These are phyloP conservation scores for Temnothorax ravouxi DNA, from an alignment of 2,888 invertebrate species.

Conservation along the genomic window DNA sequence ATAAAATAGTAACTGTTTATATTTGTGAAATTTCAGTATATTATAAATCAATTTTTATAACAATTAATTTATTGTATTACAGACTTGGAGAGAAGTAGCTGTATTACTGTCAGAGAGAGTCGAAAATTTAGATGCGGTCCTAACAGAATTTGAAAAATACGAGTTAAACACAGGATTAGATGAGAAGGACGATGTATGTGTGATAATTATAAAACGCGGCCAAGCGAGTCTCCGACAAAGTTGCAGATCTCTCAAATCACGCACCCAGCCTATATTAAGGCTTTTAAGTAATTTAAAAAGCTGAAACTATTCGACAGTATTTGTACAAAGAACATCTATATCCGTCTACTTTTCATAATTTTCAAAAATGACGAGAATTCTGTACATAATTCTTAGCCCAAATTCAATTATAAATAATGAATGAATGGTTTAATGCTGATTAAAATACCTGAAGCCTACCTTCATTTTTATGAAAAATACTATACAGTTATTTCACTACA, in stretches of 20 bases:
- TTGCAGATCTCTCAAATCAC: constrained; percentile 81
- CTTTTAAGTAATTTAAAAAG: constrained; percentile 82
- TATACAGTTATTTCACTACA: constrained; percentile 26
- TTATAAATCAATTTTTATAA: neutral
- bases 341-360: constrained; percentile 70
- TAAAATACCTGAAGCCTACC: constrained; percentile 41
- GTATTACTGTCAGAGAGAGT: constrained; percentile 79
- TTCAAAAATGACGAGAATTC: constrained; percentile 65
- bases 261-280: constrained; percentile 81
- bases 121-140: constrained; percentile 77
- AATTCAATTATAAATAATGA: constrained; percentile 70
- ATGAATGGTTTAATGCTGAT: constrained; percentile 63
- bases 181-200: constrained; percentile 72
- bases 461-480: constrained; percentile 48
- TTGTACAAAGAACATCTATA: constrained; percentile 79
- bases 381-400: constrained; percentile 75
- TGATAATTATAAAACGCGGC: constrained; percentile 78
- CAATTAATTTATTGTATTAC: constrained; percentile 60
- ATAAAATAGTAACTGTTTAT: neutral
- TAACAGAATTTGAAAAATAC: constrained; percentile 81
- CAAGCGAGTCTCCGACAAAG: constrained; percentile 82
- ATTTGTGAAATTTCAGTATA: neutral
- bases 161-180: constrained; percentile 79
- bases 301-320: constrained; percentile 78
- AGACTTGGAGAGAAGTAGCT: constrained; percentile 82